Conservation (phyloP, 2,113 vertebrate genomes). For the Hydrolagus affinis region DNA sequence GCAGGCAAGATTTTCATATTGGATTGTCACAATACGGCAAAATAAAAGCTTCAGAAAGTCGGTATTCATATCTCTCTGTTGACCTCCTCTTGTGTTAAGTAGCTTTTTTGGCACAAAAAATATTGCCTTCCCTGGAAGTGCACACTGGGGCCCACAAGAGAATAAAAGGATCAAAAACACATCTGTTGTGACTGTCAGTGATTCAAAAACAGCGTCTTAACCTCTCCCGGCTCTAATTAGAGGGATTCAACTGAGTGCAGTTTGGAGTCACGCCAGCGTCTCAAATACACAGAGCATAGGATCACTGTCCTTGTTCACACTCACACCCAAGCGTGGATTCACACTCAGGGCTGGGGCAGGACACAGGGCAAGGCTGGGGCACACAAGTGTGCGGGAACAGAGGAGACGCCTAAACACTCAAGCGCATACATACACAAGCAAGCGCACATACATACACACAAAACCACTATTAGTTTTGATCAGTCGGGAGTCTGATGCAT, state of each 20-base stretch:
- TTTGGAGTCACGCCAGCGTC: conserved; percentile 47
- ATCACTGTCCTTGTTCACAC: background rate
- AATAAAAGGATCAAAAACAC: conserved; percentile 57
- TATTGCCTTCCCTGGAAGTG: conserved; percentile 8
- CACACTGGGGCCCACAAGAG: conserved; percentile 34
- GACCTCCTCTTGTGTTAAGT: conserved; percentile 12
- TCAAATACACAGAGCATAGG: background rate
- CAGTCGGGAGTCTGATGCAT: too few relatives aligned
- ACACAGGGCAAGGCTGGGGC: background rate
- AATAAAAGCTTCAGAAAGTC: background rate
- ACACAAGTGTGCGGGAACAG: background rate
- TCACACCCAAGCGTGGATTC: background rate
- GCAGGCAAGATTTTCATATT: background rate
- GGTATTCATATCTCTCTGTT: background rate
- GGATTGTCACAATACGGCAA: background rate
- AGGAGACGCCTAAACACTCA: background rate
- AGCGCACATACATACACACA: background rate
- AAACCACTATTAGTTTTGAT: too few relatives aligned
- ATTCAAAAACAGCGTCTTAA: conserved; percentile 46
- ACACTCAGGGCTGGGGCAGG: background rate
- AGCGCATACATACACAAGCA: background rate
- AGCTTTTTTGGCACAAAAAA: conserved; percentile 14
- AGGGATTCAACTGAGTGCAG: conserved; percentile 49
- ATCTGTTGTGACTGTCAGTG: conserved; percentile 52
- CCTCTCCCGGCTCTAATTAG: conserved; percentile 69